These are phyloP conservation scores for Zosterops hypoxanthus DNA, from an alignment of 2,113 vertebrate genomes.

Conservation along the genomic window DNA sequence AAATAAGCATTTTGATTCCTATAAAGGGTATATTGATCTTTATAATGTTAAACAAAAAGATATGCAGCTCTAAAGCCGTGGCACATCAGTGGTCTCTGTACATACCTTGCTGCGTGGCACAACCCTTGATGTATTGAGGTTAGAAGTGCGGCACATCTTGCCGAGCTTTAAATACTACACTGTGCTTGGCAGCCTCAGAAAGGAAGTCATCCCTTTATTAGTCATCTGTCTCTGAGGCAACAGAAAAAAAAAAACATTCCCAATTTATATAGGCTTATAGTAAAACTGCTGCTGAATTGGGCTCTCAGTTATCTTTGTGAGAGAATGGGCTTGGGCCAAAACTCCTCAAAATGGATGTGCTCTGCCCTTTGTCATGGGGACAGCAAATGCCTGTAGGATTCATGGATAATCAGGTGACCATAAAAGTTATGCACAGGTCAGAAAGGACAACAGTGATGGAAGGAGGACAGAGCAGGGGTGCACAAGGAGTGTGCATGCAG, in stretches of 20 bases:
- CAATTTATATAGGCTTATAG: not conserved
- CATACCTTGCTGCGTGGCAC: not conserved
- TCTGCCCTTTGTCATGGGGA: not conserved
- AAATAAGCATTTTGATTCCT: not conserved
- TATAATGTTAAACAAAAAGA: fast-evolving
- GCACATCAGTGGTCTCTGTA: not conserved
- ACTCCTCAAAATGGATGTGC: not conserved
- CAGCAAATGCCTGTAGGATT: not conserved
- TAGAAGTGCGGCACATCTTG: not conserved
- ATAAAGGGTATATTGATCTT: not conserved
- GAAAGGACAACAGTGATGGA: not conserved
- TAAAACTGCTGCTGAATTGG: not conserved
- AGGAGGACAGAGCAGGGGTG: not conserved
- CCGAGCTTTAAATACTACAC: not conserved
- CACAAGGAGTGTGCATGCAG: too few species aligned
- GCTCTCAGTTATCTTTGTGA: not conserved
- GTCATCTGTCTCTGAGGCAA: not conserved
- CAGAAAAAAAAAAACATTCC: not conserved
- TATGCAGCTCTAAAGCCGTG: not conserved
- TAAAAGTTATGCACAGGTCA: not conserved
- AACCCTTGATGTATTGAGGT: not conserved
- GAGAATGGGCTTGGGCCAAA: not conserved
- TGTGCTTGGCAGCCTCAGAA: not conserved
- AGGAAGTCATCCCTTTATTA: not conserved
- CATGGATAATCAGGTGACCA: not conserved